These are phyloP conservation scores for Lota lota DNA, from an alignment of 2,113 vertebrate genomes.

Conservation along the genomic window DNA sequence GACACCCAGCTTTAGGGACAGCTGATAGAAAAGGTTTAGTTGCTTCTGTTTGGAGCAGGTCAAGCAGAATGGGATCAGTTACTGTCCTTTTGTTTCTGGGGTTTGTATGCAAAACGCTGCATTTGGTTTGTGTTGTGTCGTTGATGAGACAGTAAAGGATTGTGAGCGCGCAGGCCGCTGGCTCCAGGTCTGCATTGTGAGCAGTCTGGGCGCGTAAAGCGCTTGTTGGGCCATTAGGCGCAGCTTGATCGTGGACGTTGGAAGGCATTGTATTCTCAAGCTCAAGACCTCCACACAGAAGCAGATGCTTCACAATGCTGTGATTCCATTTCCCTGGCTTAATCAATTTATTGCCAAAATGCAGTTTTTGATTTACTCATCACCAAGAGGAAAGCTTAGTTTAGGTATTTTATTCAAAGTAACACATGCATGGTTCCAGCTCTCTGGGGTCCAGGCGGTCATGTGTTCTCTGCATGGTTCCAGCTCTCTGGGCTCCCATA, in stretches of 20 bases:
- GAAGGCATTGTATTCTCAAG: conserved; percentile 49
- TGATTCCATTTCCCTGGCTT: neutral
- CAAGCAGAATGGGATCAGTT: conserved; percentile 69
- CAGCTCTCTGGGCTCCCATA: neutral
- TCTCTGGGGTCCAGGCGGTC: neutral
- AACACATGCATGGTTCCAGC: neutral
- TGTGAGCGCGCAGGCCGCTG: conserved; percentile 56
- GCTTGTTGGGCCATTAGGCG: conserved; percentile 64
- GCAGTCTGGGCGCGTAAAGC: conserved; percentile 49
- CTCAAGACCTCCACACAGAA: conserved; percentile 10
- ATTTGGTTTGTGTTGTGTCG: conserved; percentile 40
- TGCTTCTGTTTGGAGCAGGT: conserved; percentile 68
- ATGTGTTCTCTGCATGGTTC: neutral
- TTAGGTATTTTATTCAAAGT: conserved; percentile 2
- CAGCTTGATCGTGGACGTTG: conserved; percentile 47
- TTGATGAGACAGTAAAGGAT: conserved; percentile 55
- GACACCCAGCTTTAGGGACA: conserved; percentile 59
- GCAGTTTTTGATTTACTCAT: neutral
- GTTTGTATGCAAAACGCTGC: conserved; percentile 44
- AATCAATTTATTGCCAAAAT: neutral
- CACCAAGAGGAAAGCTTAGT: too few species aligned
- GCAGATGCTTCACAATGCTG: neutral
- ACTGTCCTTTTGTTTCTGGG: conserved; percentile 63
- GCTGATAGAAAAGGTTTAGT: conserved; percentile 70
- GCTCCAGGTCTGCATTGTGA: conserved; percentile 47